phyloP scores from a whole-genome alignment of 1,140 invertebrate genomes.

The Amyelois transitella region DNA sequence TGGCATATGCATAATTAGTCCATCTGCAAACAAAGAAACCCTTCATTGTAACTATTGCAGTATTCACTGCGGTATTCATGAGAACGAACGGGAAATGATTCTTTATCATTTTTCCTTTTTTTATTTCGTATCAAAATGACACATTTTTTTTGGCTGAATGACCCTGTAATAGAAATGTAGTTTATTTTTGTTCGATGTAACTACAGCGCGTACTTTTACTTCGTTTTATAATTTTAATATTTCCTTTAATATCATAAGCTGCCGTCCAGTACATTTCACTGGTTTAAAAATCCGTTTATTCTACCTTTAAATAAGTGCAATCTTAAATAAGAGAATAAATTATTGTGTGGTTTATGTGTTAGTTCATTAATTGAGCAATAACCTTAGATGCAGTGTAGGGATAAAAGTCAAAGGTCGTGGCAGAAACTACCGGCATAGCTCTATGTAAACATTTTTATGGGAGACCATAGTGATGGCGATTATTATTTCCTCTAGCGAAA shows the following conservation, averaged over 20 bases:
- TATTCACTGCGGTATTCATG: background rate
- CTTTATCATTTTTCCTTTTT: background rate
- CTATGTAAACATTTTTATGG: constrained; percentile 17
- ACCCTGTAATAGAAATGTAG: no score
- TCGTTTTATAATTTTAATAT: no score
- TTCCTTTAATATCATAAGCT: no score
- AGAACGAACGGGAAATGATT: background rate
- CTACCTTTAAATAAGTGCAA: no score
- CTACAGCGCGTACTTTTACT: no score
- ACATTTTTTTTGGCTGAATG: no score
- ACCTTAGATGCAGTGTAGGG: constrained; percentile 3
- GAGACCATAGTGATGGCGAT: constrained; percentile 14
- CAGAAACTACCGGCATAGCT: constrained; percentile 1
- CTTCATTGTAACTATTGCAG: background rate
- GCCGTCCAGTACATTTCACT: no score
- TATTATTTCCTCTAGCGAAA: constrained; percentile 54
- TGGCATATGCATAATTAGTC: constrained; percentile 8
- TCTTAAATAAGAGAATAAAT: background rate
- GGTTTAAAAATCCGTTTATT: no score
- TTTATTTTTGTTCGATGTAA: no score
- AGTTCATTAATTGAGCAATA: background rate
- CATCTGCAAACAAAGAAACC: background rate
- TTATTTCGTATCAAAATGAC: no score
- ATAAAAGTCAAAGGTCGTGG: constrained; percentile 24
- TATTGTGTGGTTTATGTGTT: background rate